Evolutionary conservation across 2,113 vertebrate genomes (phyloP), one percentile per base, ranked within the genome.

Genomic region (Lutjanus erythropterus): DNA sequence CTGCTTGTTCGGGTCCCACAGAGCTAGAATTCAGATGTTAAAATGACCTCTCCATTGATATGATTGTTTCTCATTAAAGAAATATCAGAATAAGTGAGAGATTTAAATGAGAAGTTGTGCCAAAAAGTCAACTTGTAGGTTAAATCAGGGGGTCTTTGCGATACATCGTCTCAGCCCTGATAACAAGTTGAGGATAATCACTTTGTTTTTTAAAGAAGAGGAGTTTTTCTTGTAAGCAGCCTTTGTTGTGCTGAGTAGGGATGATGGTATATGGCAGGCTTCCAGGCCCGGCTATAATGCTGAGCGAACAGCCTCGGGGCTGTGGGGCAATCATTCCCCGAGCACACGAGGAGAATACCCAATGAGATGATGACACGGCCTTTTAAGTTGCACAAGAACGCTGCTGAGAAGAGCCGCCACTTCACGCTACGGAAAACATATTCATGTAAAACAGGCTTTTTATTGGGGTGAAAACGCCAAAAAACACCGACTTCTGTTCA

Each of bases 291-390:
- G 71, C 70, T 41, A 27, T 70, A 77, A 71, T 74, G 85, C 85
- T 81, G 85, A 84, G 73, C 19, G 76, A 72, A 81, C 78, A 76
- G 75, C 88, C 74, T 76, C 58, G 1, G 59, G 70, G 75, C 81
- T 84, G 78, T 23, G 47, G 71, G 74, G 78, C 77, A 75, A 85
- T 66, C 83, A 68, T 41, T 89, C 84, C 82, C 75, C 0, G 67
- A 86, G 74, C 82, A 71, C 86, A 89, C 4, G 71, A 86, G 69
- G 52, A 76, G 78, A 55, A 67, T 73, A 67, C 46, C 19, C 11
- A 88, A 84, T 70, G 79, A 87, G 72, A 78, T 70, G 75, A 88
- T 56, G 56, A 82, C 52, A 66, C 53, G 8, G 52, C 41, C 61
- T 58, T 80, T 81, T 6, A 67, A 75, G 77, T 55, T 55, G 50